Percentiles rank a stretch among this genome's conserved stretches.
These are phyloP conservation scores for Pristionchus mayeri DNA, from an alignment of 2,888 invertebrate genomes.

Conservation along the genomic window DNA sequence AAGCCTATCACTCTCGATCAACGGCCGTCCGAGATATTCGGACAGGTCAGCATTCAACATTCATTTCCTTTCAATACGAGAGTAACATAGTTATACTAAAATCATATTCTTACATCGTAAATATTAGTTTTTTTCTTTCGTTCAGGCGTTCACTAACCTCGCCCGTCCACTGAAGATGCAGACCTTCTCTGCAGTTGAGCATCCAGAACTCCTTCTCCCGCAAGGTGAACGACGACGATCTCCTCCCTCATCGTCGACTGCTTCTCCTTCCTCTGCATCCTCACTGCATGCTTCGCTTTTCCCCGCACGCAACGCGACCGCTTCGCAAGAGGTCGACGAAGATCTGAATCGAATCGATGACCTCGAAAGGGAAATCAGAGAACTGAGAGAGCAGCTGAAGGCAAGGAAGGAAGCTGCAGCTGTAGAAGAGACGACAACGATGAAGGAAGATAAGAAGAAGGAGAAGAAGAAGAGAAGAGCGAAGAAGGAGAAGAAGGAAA, in stretches of 20 bases:
- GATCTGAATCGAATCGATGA: conserved; percentile 25
- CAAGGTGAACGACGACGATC: conserved; percentile 17
- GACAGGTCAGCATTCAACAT: conserved; percentile 53
- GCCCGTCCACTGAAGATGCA: conserved; percentile 48
- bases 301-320: background rate
- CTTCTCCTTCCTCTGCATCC: background rate
- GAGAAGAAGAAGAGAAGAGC: background rate
- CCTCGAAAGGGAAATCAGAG: background rate
- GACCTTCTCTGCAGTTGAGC: conserved; percentile 34
- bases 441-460: too few relatives aligned
- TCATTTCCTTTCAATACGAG: too few relatives aligned
- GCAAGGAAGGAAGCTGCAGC: background rate
- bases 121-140: too few relatives aligned
- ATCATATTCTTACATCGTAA: too few relatives aligned
- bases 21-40: conserved; percentile 62
- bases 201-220: conserved; percentile 29
- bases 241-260: background rate
- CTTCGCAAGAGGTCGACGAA: background rate
- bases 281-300: conserved; percentile 31
- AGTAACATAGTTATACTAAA: too few relatives aligned
- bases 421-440: background rate
- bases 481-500: conserved; percentile 22
- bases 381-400: background rate
- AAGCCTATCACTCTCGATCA: conserved; percentile 52
- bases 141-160: conserved; percentile 48